phyloP scores from a whole-genome alignment of 2,888 invertebrate species.

The Thera britannica region DNA sequence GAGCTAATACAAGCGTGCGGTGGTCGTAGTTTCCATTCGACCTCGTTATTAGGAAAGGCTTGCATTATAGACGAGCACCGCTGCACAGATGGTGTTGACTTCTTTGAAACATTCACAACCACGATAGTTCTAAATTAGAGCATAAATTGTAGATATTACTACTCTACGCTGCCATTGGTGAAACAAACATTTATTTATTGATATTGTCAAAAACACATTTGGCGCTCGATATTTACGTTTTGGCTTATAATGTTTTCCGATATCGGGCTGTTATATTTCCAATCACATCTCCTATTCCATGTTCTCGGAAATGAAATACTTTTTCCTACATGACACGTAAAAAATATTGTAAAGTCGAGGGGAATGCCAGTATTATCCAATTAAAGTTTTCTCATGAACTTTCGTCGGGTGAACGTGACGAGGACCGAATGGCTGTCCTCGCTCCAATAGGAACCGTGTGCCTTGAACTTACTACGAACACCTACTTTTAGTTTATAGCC shows the following conservation, averaged over 20 bases:
- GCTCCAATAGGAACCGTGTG: conserved; percentile 25
- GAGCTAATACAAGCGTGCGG: conserved; percentile 52
- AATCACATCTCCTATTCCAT: conserved; percentile 8
- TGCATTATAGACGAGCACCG: conserved; percentile 56
- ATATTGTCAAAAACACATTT: conserved; percentile 27
- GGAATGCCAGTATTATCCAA: conserved; percentile 61
- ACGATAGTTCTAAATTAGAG: conserved; percentile 23
- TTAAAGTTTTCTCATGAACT: conserved; percentile 70
- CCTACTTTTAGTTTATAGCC: conserved; percentile 7
- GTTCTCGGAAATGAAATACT: background rate
- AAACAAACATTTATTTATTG: conserved; percentile 17
- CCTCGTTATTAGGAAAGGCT: conserved; percentile 54
- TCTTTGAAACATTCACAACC: conserved; percentile 41
- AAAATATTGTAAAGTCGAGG: background rate
- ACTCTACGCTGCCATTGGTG: conserved; percentile 5
- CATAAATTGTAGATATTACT: conserved; percentile 24
- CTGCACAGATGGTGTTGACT: conserved; percentile 47
- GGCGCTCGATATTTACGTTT: conserved; percentile 23
- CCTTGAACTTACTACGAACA: conserved; percentile 19
- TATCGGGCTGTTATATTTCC: conserved; percentile 13
- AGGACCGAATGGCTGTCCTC: conserved; percentile 30
- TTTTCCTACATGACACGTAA: background rate
- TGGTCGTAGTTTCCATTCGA: conserved; percentile 58
- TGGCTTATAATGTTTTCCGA: conserved; percentile 13
- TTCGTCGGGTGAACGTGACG: conserved; percentile 48